Evolutionary conservation across 2,888 invertebrate genomes (phyloP), one percentile per base, ranked within the genome.

Genomic region (Acronicta aceris): DNA sequence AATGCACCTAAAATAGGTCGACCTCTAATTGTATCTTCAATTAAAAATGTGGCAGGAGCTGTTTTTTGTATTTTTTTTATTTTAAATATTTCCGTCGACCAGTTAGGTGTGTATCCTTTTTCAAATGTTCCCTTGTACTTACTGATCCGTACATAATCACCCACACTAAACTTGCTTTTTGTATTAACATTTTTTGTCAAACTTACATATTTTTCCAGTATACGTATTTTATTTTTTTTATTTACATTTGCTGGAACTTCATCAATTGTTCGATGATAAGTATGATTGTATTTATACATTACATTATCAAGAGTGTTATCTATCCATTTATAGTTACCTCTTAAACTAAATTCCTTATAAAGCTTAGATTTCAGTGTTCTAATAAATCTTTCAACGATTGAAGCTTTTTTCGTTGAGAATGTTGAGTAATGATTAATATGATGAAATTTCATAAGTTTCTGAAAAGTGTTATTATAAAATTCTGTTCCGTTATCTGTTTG

Each of bases 401-500:
- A 70, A 17, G 66, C 74, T 57, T 77, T 72, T 48, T 56, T 65
- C 12, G 25, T 38, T 4, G 53, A 59, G 21, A 30, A 67, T 10
- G 67, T 58, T 10, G 65, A 71, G 42, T 65, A 65, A 41, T 65
- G 65, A 60, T 63, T 76, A 55, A 75, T 85, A 76, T 67, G 69
- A 53, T 42, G 82, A 49, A 47, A 72, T 55, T 52, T 43, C 42
- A 70, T 82, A 77, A 62, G 76, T 68, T 42, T 63, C 57, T 45
- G 81, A 82, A 66, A 78, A 63, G 67, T 16, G 61, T 21, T 21
- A 21, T 21, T 21, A 21, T 21, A 21, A 21, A 21, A 21, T 21
- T 21, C 21, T 21, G 21, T 74, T 8, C 75, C 74, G 10, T 15
- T 16, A 52, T 76, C 78, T 5, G 73, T 67, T 65, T 75, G 73